These are phyloP conservation scores for Nowickia ferox DNA, from an alignment of 2,888 invertebrate species.

Conservation along the genomic window DNA sequence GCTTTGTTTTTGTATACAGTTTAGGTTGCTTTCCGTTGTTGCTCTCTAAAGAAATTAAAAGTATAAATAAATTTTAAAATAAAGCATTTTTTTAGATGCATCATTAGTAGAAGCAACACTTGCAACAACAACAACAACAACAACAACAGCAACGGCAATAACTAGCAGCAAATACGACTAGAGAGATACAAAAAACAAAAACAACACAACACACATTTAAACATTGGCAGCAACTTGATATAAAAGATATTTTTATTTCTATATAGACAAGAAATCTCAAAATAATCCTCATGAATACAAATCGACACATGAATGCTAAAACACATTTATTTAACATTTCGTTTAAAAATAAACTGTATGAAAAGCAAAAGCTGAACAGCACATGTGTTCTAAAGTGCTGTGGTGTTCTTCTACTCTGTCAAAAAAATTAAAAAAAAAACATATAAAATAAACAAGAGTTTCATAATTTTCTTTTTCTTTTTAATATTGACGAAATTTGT, in stretches of 20 bases:
- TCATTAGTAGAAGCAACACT: conserved; percentile 82
- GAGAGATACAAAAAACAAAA: conserved; percentile 19
- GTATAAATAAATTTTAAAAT: conserved; percentile 74
- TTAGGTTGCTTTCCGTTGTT: conserved; percentile 49
- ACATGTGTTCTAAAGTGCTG: conserved; percentile 52
- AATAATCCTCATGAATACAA: conserved; percentile 66
- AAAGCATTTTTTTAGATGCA: conserved; percentile 82
- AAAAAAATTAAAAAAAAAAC: background rate
- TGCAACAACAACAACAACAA: conserved; percentile 75
- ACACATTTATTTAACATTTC: conserved; percentile 66
- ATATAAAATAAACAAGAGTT: background rate
- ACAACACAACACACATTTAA: conserved; percentile 16
- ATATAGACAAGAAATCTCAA: conserved; percentile 60
- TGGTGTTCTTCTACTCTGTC: background rate
- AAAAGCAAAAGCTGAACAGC: conserved; percentile 48
- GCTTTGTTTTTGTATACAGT: conserved; percentile 35
- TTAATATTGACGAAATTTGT: conserved; percentile 53
- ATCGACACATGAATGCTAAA: conserved; percentile 68
- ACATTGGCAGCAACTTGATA: conserved; percentile 61
- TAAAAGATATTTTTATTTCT: conserved; percentile 62
- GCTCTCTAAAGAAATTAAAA: conserved; percentile 73
- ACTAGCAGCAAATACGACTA: conserved; percentile 30
- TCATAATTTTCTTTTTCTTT: conserved; percentile 26
- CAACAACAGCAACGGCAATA: conserved; percentile 74
- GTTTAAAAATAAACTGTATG: conserved; percentile 59